Conservation (phyloP, 2,888 invertebrate genomes). For the Macrosoma leucophasiata region DNA sequence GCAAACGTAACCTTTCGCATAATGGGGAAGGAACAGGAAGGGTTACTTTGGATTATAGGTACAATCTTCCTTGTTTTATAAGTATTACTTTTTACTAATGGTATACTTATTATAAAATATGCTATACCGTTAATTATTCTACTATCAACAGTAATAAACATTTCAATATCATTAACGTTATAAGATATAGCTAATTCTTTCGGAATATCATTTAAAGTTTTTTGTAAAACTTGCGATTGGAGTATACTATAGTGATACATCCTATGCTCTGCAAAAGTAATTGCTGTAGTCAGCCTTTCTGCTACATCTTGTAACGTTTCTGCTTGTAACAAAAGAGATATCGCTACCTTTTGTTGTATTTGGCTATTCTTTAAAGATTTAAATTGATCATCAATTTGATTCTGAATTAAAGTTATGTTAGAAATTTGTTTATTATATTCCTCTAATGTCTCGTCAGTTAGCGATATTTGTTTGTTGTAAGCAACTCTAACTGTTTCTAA, state of each 20-base stretch:
- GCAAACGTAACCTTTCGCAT: conserved; percentile 13
- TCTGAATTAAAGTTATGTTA: conserved; percentile 10
- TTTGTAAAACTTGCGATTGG: conserved; percentile 11
- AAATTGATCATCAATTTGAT: conserved; percentile 7
- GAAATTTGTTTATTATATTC: conserved; percentile 16
- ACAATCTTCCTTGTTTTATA: conserved; percentile 17
- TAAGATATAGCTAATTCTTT: conserved; percentile 9
- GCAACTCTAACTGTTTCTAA: conserved; percentile 11
- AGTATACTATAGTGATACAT: conserved; percentile 19
- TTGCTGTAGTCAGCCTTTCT: conserved; percentile 15
- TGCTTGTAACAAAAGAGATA: conserved; percentile 17
- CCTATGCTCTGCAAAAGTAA: conserved; percentile 16
- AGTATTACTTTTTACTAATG: conserved; percentile 11
- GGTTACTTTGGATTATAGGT: conserved; percentile 13
- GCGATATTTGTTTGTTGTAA: conserved; percentile 9
- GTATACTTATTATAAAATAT: conserved; percentile 13
- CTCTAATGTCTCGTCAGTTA: conserved; percentile 10
- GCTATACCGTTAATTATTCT: conserved; percentile 7
- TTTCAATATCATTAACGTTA: conserved; percentile 10
- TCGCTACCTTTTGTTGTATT: conserved; percentile 8
- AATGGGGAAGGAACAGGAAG: conserved; percentile 14
- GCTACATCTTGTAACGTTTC: conserved; percentile 13
- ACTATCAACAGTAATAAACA: conserved; percentile 6
- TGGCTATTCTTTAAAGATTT: not conserved
- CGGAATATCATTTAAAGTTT: conserved; percentile 6